Evolutionary conservation across 2,888 invertebrate genomes (phyloP).

Genomic region (Drosophila conformis): DNA sequence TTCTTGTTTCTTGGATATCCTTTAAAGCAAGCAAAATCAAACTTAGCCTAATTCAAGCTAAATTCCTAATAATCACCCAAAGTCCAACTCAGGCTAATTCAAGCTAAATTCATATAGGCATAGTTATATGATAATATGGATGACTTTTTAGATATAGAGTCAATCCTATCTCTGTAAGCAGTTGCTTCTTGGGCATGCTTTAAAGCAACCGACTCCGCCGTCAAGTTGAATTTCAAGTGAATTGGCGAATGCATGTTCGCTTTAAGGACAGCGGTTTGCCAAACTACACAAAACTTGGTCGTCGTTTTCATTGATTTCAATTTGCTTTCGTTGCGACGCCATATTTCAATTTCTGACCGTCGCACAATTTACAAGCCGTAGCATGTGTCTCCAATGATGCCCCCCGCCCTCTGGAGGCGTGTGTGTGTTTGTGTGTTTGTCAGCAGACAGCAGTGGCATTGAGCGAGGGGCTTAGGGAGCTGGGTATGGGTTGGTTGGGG

Average conservation of each 20-base stretch:
- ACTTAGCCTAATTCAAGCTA: neutral
- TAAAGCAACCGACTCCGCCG: constrained; percentile 23
- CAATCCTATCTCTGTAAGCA: neutral
- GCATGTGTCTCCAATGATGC: constrained; percentile 71
- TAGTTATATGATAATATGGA: neutral
- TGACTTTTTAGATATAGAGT: neutral
- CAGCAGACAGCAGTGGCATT: constrained; percentile 17
- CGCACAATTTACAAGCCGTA: constrained; percentile 74
- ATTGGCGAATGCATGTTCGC: constrained; percentile 18
- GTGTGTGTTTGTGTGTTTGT: constrained; percentile 21
- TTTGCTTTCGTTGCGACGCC: constrained; percentile 74
- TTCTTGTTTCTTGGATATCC: neutral
- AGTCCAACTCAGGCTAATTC: neutral
- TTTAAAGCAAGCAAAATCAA: neutral
- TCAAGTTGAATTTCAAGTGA: constrained; percentile 20
- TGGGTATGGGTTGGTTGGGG: neutral
- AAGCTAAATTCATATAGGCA: neutral
- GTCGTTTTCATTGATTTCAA: constrained; percentile 76
- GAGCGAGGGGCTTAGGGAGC: constrained; percentile 2
- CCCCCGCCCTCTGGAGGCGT: constrained; percentile 2
- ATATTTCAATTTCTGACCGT: constrained; percentile 77
- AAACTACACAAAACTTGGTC: constrained; percentile 33
- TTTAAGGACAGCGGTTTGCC: constrained; percentile 33
- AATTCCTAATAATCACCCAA: neutral
- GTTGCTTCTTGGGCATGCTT: constrained; percentile 3